Percentiles rank a stretch among this genome's conserved stretches.
Conservation (phyloP, 1,140 invertebrate species). For the Triops longicaudatus region DNA sequence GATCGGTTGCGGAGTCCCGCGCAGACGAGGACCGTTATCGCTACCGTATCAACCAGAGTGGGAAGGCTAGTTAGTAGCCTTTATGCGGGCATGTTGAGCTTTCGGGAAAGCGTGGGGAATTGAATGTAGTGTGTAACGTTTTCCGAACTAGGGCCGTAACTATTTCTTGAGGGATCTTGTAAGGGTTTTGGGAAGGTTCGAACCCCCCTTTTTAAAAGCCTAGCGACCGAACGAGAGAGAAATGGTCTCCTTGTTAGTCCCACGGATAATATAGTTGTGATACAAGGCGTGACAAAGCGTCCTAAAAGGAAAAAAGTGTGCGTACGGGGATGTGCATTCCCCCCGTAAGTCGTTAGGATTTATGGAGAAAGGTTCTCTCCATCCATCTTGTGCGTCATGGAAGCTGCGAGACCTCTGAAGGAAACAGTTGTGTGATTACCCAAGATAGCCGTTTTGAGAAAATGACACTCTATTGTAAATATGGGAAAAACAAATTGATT, state of each 20-base stretch:
- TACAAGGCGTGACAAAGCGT: constrained; percentile 1
- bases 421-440: neutral
- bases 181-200: no score
- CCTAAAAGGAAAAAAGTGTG: neutral
- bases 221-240: neutral
- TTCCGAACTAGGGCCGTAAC: neutral
- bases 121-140: neutral
- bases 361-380: neutral
- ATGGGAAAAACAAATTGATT: neutral
- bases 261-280: constrained; percentile 3
- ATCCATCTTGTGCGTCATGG: neutral
- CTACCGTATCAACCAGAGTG: constrained; percentile 7
- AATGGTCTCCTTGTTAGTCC: neutral
- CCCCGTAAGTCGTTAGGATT: neutral
- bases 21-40: neutral
- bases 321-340: neutral
- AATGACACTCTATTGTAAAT: neutral
- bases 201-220: neutral
- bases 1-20: neutral
- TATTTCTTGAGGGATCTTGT: no score
- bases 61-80: neutral
- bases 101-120: neutral
- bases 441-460: neutral
- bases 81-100: neutral
- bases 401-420: neutral